Conservation (phyloP, 2,888 invertebrate genomes). For the Drosophila atripex region DNA sequence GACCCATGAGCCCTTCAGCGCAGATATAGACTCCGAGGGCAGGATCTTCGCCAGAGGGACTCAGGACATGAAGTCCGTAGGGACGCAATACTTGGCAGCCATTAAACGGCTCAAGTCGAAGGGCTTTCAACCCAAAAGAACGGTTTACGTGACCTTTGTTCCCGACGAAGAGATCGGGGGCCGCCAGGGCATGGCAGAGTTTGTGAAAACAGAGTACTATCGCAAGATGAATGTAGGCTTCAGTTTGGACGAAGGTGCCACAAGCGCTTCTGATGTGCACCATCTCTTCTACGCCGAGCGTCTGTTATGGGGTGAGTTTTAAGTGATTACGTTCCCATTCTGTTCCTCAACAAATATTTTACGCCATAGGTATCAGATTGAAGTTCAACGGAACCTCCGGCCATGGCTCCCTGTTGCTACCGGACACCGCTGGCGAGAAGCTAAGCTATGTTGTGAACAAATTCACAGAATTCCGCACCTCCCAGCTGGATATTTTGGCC, state of each 20-base stretch:
- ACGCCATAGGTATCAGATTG: constrained; percentile 85
- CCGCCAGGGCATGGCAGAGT: constrained; percentile 87
- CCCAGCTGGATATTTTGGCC: constrained; percentile 85
- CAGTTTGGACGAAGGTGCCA: constrained; percentile 91
- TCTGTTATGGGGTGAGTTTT: constrained; percentile 87
- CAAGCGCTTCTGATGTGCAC: constrained; percentile 87
- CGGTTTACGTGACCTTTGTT: constrained; percentile 89
- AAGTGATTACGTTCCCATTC: no score
- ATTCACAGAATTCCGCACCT: constrained; percentile 86
- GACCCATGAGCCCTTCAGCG: constrained; percentile 94
- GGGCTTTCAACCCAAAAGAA: constrained; percentile 86
- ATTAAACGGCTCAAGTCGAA: constrained; percentile 86
- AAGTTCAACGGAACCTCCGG: constrained; percentile 88
- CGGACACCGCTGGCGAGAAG: constrained; percentile 90
- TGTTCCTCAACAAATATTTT: neutral
- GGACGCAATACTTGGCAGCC: constrained; percentile 90
- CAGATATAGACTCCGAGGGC: constrained; percentile 91
- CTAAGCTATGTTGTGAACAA: constrained; percentile 86
- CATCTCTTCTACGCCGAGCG: constrained; percentile 87
- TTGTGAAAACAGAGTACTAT: constrained; percentile 88
- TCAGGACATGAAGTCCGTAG: constrained; percentile 94
- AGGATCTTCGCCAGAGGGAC: constrained; percentile 94
- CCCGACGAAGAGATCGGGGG: constrained; percentile 89
- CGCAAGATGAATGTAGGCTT: constrained; percentile 89
- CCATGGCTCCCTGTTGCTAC: constrained; percentile 89